Conservation (phyloP, 2,888 invertebrate genomes). For the Hylaea fasciaria region DNA sequence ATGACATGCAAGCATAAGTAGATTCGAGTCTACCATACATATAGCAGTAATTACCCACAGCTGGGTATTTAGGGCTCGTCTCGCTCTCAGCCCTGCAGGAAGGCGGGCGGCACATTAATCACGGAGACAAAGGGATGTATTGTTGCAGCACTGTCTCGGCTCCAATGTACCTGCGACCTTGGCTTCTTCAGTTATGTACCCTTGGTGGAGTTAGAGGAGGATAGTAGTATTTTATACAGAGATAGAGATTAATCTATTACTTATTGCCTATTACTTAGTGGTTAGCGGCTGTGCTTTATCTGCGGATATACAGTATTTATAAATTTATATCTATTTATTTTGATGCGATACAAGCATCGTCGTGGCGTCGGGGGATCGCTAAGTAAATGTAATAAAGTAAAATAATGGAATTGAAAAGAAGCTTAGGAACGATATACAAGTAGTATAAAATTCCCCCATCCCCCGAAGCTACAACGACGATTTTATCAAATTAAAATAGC, state of each 20-base stretch:
- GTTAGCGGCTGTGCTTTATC: no score
- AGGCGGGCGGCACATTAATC: slow-evolving; percentile 46
- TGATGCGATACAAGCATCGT: no score
- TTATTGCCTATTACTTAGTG: background rate
- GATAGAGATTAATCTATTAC: background rate
- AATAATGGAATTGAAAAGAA: no score
- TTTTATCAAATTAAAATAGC: no score
- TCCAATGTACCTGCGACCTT: slow-evolving; percentile 37
- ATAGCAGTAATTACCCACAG: background rate
- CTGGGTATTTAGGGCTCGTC: slow-evolving; percentile 25
- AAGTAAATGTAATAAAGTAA: no score
- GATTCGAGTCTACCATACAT: background rate
- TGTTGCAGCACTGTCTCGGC: slow-evolving; percentile 43
- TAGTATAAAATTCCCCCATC: no score
- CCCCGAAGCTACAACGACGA: no score
- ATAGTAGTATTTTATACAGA: background rate
- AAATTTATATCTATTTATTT: no score
- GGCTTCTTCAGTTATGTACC: slow-evolving; percentile 16
- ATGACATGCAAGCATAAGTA: background rate
- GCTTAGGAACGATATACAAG: no score
- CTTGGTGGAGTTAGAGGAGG: background rate
- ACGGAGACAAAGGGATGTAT: slow-evolving; percentile 46
- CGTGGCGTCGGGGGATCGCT: no score
- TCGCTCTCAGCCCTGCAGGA: slow-evolving; percentile 31
- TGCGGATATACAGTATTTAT: no score